Evolutionary conservation across 2,797 vertebrate genomes (phyloP), one percentile per base, ranked within the genome.

Genomic region (Clarias platycephalus): DNA sequence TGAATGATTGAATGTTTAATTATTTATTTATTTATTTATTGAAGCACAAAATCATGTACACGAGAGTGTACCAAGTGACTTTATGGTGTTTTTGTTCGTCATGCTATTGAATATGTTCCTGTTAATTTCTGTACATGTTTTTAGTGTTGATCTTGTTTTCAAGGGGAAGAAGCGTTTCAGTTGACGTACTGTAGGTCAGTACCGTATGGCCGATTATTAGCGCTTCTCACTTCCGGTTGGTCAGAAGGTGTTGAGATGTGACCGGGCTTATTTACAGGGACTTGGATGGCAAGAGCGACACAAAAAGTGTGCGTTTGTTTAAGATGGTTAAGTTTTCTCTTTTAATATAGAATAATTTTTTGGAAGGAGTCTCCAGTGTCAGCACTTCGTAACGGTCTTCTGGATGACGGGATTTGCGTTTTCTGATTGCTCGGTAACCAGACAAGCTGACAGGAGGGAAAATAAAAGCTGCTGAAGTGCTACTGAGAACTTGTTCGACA

Each of bases 311-410:
- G 22, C 22, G 4, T 40, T n/a, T 26, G 12, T 72, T 26, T 24
- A n/a, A 5, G 12, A 26, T 72, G 37, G 4, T 44, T 12, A 53
- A 0, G 24, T 26, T 72, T 44, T 44, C 40, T n/a, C 22, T 28
- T 28, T 53, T 53, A 26, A 40, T 13, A 71, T 44, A 24, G 37
- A 1, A 18, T 37, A 20, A 24, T 72, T 20, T 26, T 74, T 55
- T 74, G n/a, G n/a, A 76, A 58, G 74, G 74, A 12, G 74, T 76
- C 74, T 76, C 55, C 74, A 76, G 53, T 13, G 18, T 75, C n/a
- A 16, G 71, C 37, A 44, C 37, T 71, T 71, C 10, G 20, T 13
- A 44, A 71, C 4, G 15, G 20, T 66, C 0, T 64, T 64, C 26
- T 28, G 63, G 26, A 66, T 28, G 31, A 34, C 4, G 7, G 9